Evolutionary conservation across 2,888 invertebrate genomes (phyloP).

Genomic region (Stenichneumon culpator): DNA sequence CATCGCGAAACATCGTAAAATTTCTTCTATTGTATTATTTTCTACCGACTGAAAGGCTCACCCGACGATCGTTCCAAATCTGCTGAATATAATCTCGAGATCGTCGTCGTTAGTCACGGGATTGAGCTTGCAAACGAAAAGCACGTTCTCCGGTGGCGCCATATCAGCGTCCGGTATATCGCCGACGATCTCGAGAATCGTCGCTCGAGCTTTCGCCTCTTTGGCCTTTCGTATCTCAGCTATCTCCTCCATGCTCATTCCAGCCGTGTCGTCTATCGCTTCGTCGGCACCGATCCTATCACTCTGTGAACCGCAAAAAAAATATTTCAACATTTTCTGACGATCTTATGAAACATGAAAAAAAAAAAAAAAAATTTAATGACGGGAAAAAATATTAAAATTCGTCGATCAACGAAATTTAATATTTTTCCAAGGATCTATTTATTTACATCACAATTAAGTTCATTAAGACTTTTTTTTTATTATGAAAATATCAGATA

Average conservation of each 20-base stretch:
- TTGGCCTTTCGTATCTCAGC: conserved; percentile 95
- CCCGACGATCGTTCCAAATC: conserved; percentile 96
- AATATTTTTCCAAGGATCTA: too few species aligned
- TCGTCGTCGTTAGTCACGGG: conserved; percentile 99
- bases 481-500: background rate
- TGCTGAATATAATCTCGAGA: conserved; percentile 98
- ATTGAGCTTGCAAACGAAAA: conserved; percentile 99
- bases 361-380: conserved; percentile 45
- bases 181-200: conserved; percentile 99
- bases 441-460: too few species aligned
- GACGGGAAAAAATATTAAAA: too few species aligned
- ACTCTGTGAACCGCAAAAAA: conserved; percentile 86
- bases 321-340: background rate
- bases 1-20: background rate
- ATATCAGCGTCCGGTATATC: conserved; percentile 99
- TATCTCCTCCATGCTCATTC: conserved; percentile 93
- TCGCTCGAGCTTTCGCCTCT: conserved; percentile 98
- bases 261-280: conserved; percentile 95
- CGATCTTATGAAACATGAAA: too few species aligned
- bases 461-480: too few species aligned
- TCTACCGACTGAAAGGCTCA: conserved; percentile 75
- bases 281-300: conserved; percentile 97
- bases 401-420: too few species aligned
- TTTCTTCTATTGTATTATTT: background rate
- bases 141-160: conserved; percentile 99